Base-by-base conservation (phyloP, 2,888 invertebrate species). In the Pogonocherus hispidulus region DNA sequence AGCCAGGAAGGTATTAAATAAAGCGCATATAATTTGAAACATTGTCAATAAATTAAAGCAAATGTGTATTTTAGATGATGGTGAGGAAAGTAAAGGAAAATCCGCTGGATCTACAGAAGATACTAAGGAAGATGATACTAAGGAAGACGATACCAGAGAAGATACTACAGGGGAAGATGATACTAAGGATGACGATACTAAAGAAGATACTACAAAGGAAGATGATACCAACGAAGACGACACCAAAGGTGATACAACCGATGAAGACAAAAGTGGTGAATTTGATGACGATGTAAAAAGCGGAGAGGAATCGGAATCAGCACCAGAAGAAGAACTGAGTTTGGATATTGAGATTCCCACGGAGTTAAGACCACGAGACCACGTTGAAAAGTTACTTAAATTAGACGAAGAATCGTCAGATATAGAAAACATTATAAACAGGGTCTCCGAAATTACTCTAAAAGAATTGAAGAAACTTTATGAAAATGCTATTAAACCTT, bases 381-480 rank as follows among this genome's bases (percentile, higher is more conserved):
- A 96, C 81, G 91, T 97, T 67, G 90, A 90, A 68, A 91, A 94
- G 82, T 89, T 97, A 49, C 85, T 97, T 47, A 92, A 93, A 82
- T 84, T 97, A 67, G 93, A 95, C 76, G 92, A 92, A 68, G 93
- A 93, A 79, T 90, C 92, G 44, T 88, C 91, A 77, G 90, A 91
- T 77, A 88, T 88, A 19, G 94, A 95, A 83, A 87, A 90, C 70
- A 90, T 92, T 0, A 86, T 93, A 41, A 90, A 92, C 66, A 92
- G 90, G 86, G 90, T 92, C 9, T 92, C 93, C 1, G 93, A 94
- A 72, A 89, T 92, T 19, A 91, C 95, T 22, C 89, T 96, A 27
- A 91, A 93, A 76, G 96, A 96, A 80, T 87, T 97, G 76, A 97
- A 97, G 84, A 92, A 90, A 80, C 88, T 95, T 60, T 95, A 96